phyloP scores from a whole-genome alignment of 2,797 vertebrate species.

The Taenioides sp. region DNA sequence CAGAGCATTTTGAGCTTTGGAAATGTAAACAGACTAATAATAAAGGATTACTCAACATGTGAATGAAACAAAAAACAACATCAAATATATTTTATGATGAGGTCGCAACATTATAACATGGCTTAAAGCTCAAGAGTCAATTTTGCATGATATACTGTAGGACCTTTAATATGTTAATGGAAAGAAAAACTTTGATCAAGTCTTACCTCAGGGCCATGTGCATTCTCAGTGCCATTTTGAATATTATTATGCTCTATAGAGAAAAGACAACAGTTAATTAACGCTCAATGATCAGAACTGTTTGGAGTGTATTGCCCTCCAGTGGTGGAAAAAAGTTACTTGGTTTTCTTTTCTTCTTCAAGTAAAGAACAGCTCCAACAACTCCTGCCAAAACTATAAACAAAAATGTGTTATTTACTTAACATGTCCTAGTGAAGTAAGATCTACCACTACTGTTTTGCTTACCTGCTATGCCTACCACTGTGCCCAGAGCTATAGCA shows the following conservation, averaged over 20 bases:
- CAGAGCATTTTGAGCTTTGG: no score
- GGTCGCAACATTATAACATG: no score
- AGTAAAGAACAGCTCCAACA: rapidly evolving
- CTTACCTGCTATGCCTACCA: neutral
- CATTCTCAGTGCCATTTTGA: neutral
- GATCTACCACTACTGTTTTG: neutral
- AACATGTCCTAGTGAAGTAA: neutral
- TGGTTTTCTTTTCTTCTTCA: neutral
- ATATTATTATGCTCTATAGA: neutral
- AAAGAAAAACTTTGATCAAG: neutral
- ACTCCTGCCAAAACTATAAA: neutral
- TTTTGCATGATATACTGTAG: no score
- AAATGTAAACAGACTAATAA: no score
- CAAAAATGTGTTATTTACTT: neutral
- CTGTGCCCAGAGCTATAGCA: rapidly evolving
- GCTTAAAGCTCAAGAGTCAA: no score
- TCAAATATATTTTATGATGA: no score
- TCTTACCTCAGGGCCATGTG: neutral
- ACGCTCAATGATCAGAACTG: neutral
- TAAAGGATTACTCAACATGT: no score
- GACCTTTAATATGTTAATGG: neutral
- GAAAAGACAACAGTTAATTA: neutral
- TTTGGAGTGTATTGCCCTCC: conserved; percentile 2
- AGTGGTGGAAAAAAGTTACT: conserved; percentile 19
- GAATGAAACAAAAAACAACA: no score